Base-by-base conservation (phyloP, 2,113 vertebrate genomes). In the Hiodon tergisus region DNA sequence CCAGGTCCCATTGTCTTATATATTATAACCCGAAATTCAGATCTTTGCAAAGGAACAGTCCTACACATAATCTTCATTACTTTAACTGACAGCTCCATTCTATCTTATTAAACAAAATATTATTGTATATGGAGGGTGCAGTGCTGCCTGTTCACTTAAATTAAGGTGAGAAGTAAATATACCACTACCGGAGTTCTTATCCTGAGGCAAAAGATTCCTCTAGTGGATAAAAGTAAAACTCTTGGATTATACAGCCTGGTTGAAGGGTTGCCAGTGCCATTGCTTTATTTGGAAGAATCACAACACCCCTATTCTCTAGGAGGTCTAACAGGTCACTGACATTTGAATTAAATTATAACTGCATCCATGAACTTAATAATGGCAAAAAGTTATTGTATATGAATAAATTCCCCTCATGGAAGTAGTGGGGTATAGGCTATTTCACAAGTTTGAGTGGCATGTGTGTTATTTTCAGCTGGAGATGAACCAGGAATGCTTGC, bases 161-260 rank as follows among this genome's bases (percentile, higher is more conserved):
- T 81, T 77, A 0, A n/a, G 67, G 50, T 72, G 69, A 68, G 51
- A 31, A 31, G 31, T 31, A 31, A 31, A 31, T 52, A 6, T 62
- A 70, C 68, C 55, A 75, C 70, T 63, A 67, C 6, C 50, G 76
- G 77, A 83, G 80, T 77, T 79, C 73, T 70, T 74, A 84, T 79
- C 83, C 58, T 54, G 69, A 80, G 81, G 81, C 75, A 76, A 78
- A 84, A 80, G 83, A 81, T 83, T 83, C 76, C 83, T 73, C 77
- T 75, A 78, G 73, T 80, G 82, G 81, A 55, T 73, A 78, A 74
- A 48, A 51, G 63, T 57, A 68, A 74, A 79, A 72, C 63, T 81
- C 77, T 70, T 79, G 82, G 78, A 85, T 85, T 81, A 83, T 78
- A 61, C 74, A 31, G 74, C 78, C 8, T 77, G 78, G 77, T 48